Percentiles rank a stretch among this genome's conserved stretches.
Conservation (phyloP, 2,888 invertebrate genomes). For the Dugesia japonica region DNA sequence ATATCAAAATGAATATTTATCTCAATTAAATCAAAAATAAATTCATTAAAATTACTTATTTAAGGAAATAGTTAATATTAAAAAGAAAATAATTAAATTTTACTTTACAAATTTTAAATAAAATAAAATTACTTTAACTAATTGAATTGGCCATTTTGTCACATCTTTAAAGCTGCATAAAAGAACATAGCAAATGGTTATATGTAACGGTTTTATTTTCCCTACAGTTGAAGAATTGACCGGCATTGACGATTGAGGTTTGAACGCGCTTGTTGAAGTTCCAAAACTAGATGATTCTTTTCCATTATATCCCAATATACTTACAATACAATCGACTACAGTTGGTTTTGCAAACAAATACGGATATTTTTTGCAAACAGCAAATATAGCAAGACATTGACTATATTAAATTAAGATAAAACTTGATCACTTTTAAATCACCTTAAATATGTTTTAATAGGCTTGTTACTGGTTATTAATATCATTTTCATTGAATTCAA, state of each 20-base stretch:
- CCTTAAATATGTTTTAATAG: conserved; percentile 10
- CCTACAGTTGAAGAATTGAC: background rate
- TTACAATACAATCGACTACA: background rate
- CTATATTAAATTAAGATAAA: background rate
- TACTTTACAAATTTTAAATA: background rate
- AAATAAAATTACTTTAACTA: background rate
- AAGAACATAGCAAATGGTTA: background rate
- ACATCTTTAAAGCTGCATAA: background rate
- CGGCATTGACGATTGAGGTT: background rate
- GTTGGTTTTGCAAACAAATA: background rate
- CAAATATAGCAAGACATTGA: conserved; percentile 1
- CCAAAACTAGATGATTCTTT: background rate
- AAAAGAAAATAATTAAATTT: background rate
- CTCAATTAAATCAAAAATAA: too few relatives aligned
- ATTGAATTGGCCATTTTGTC: background rate
- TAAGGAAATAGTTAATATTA: background rate
- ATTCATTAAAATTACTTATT: too few relatives aligned
- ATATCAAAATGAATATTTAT: too few relatives aligned
- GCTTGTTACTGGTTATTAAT: background rate
- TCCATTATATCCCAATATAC: background rate
- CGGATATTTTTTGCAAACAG: conserved; percentile 3
- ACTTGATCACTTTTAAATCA: background rate
- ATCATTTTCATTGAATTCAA: background rate
- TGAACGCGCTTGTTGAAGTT: background rate
- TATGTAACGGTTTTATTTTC: background rate